phyloP scores from a whole-genome alignment of 2,113 vertebrate genomes.

The Menidia beryllina region DNA sequence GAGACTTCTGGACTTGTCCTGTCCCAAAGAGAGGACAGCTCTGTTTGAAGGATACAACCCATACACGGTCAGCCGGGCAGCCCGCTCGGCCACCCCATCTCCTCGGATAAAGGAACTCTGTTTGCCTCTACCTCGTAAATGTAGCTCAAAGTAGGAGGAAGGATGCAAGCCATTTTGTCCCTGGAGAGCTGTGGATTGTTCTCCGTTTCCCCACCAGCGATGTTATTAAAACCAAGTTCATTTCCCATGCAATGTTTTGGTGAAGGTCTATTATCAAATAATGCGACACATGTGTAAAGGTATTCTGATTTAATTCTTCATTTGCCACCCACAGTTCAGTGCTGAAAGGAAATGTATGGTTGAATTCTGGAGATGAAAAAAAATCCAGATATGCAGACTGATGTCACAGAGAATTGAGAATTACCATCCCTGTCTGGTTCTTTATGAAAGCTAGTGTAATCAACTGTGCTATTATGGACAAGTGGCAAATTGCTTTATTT shows the following conservation, averaged over 20 bases:
- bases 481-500: background rate
- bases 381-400: background rate
- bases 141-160: slow-evolving; percentile 31
- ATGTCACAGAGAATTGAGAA: too few relatives aligned
- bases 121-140: slow-evolving; percentile 74
- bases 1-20: slow-evolving; percentile 68
- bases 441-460: slow-evolving; percentile 3
- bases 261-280: background rate
- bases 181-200: background rate
- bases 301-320: background rate
- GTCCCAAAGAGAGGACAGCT: slow-evolving; percentile 62
- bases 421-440: background rate
- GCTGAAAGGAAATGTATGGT: background rate
- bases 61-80: slow-evolving; percentile 63
- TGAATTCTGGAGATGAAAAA: background rate
- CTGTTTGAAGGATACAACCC: slow-evolving; percentile 73
- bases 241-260: slow-evolving; percentile 4
- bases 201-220: background rate
- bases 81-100: slow-evolving; percentile 66
- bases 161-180: background rate
- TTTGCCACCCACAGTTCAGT: background rate
- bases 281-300: background rate
- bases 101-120: slow-evolving; percentile 73
- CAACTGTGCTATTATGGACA: background rate
- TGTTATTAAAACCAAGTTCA: background rate